Conservation (phyloP, 2,888 invertebrate genomes). For the Phlogophora meticulosa region DNA sequence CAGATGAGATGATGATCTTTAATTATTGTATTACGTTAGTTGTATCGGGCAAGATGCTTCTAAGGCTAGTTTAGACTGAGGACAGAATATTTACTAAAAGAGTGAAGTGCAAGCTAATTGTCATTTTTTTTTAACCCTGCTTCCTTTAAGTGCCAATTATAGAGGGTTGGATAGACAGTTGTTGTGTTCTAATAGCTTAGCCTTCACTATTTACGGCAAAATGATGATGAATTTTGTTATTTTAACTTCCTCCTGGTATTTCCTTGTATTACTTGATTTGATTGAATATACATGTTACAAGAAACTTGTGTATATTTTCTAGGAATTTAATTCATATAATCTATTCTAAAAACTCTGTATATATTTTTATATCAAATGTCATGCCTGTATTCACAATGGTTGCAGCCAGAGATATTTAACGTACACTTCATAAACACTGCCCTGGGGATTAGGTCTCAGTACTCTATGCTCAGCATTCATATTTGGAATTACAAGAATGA, state of each 20-base stretch:
- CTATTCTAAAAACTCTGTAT: too few species aligned
- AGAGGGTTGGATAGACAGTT: not conserved
- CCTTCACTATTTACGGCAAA: slow-evolving; percentile 7
- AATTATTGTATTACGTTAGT: too few species aligned
- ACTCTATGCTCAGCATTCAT: not conserved
- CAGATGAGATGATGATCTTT: too few species aligned
- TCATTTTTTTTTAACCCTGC: not conserved
- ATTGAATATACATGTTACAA: not conserved
- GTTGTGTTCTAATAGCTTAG: not conserved
- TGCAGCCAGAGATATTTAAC: not conserved
- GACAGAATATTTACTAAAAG: not conserved
- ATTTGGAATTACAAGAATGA: not conserved
- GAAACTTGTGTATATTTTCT: not conserved
- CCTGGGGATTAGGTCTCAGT: not conserved
- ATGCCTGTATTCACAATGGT: not conserved
- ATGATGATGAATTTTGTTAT: slow-evolving; percentile 16
- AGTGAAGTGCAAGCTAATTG: not conserved
- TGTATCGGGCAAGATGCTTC: too few species aligned
- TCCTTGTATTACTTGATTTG: slow-evolving; percentile 25
- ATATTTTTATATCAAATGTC: not conserved
- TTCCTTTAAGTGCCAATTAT: not conserved
- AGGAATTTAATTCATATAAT: not conserved
- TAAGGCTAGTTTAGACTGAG: too few species aligned
- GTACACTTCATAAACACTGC: not conserved
- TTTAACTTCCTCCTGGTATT: slow-evolving; percentile 33